Conservation (phyloP, 2,113 vertebrate genomes). For the Thryonomys swinderianus region DNA sequence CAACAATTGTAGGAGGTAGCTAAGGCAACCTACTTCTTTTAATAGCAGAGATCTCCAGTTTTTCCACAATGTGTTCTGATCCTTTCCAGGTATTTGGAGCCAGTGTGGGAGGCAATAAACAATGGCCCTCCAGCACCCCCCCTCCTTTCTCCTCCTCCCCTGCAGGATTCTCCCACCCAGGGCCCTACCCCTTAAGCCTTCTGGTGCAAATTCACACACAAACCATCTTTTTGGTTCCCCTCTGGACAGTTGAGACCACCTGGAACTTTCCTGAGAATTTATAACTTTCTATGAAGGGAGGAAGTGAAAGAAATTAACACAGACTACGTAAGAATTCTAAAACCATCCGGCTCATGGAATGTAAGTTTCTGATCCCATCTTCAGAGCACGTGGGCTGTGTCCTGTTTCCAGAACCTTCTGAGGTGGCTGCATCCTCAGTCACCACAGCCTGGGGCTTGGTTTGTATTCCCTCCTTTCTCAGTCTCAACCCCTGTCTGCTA, state of each 20-base stretch:
- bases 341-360: not conserved
- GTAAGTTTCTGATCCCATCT: not conserved
- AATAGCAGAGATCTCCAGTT: not conserved
- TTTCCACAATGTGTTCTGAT: not conserved
- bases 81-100: not conserved
- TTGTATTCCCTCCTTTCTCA: not conserved
- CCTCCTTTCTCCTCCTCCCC: not conserved
- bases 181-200: not conserved
- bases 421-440: not conserved
- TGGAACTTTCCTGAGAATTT: not conserved
- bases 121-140: not conserved
- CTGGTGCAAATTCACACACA: not conserved
- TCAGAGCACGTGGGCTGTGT: not conserved
- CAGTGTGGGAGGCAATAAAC: not conserved
- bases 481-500: not conserved
- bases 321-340: not conserved
- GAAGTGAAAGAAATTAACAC: constrained; percentile 19
- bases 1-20: not conserved
- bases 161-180: not conserved
- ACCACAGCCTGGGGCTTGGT: not conserved
- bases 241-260: not conserved
- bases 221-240: not conserved
- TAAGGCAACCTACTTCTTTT: not conserved
- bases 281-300: not conserved
- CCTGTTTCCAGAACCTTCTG: not conserved